A percentile compares a stretch with the other conserved stretches of the same genome.
Conservation (phyloP, 1,140 invertebrate species). For the Bicyclus anynana region DNA sequence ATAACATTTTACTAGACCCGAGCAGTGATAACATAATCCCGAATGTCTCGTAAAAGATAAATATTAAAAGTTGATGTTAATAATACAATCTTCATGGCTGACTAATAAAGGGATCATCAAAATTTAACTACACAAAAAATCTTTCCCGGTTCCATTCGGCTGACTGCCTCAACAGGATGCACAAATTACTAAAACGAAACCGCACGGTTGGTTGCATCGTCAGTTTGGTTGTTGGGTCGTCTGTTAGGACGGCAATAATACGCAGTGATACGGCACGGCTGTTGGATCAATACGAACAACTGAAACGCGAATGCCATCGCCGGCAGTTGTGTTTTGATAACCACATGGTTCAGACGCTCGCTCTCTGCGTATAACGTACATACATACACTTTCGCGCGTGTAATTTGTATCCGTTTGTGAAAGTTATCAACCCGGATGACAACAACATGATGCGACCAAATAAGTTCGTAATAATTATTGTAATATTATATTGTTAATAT, state of each 20-base stretch:
- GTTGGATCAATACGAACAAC: constrained; percentile 10
- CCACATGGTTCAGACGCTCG: constrained; percentile 2
- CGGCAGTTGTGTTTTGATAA: constrained; percentile 15
- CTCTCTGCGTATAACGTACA: not conserved
- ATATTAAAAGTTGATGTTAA: too few relatives aligned
- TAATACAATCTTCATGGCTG: too few relatives aligned
- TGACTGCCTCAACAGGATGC: too few relatives aligned
- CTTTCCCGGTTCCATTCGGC: too few relatives aligned
- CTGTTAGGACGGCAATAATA: not conserved
- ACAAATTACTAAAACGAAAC: too few relatives aligned
- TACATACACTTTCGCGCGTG: constrained; percentile 13
- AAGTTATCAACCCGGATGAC: constrained; percentile 24
- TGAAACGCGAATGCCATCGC: not conserved
- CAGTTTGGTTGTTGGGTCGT: not conserved
- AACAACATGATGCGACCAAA: constrained; percentile 15
- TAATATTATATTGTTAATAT: not conserved
- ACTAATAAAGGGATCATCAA: too few relatives aligned
- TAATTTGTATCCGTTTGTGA: constrained; percentile 6
- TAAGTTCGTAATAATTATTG: constrained; percentile 2
- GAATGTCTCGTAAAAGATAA: too few relatives aligned
- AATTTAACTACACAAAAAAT: too few relatives aligned
- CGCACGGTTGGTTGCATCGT: not conserved
- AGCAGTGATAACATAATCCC: too few relatives aligned
- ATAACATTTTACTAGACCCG: too few relatives aligned
- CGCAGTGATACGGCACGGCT: not conserved